Base-by-base conservation (phyloP, 2,888 invertebrate genomes). In the Oscheius sp. region DNA sequence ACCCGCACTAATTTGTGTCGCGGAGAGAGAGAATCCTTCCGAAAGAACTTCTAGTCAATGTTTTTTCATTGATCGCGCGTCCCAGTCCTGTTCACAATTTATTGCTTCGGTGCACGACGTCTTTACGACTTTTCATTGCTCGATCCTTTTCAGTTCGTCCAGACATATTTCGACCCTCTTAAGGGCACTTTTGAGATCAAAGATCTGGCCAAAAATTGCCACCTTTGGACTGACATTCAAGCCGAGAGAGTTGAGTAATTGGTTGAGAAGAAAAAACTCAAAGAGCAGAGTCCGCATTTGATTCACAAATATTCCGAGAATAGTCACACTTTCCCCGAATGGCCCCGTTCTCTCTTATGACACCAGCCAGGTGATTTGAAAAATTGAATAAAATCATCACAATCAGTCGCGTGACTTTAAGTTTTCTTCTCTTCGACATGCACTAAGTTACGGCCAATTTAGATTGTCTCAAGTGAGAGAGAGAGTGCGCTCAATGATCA, bases 51-150 rank as follows among this genome's bases (percentile, higher is more conserved):
- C 15, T 20, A 37, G 10, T 37, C 37, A 15, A 15, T n/a, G 48
- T 5, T 6, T 27, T 52, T 17, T 42, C 42, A 42, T 42, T 42
- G 42, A 42, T 42, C 42, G 42, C 15, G 23, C 52, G n/a, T 29
- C 52, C 25, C n/a, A 52, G 52, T 52, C 27, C 52, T 52, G 52
- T 52, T 52, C 27, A 12, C 48, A 55, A 55, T 55, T 55, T 55
- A 55, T 55, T 34, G 55, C 55, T 20, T 55, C 37, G 12, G 12
- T 12, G 0, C 20, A 23, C 48, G n/a, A 20, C 48, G 23, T 48
- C 48, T 48, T 46, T n/a, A 46, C 46, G 46, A 46, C 20, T 48
- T 48, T 48, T 34, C 55, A 34, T 25, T 20, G 15, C 5, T 48
- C 48, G 20, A 3, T 3, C 42, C 4, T 3, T 42, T 42, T 42